Evolutionary conservation across 2,113 vertebrate genomes (phyloP).

Genomic region (Labeo rohita): DNA sequence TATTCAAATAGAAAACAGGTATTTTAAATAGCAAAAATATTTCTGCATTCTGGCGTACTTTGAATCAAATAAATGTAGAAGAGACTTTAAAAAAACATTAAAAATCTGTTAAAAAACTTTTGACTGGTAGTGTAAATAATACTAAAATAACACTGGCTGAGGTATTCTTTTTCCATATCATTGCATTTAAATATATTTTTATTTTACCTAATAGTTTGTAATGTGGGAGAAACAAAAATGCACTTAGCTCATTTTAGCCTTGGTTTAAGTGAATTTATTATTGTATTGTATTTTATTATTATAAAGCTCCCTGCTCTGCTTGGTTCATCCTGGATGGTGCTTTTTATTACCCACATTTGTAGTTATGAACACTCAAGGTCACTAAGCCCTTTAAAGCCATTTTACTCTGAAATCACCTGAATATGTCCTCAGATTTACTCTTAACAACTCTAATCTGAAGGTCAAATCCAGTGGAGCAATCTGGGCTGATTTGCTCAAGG

Average conservation of each 20-base stretch:
- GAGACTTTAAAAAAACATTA: too few relatives aligned
- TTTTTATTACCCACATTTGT: not conserved
- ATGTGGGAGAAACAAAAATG: not conserved
- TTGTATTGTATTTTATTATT: too few relatives aligned
- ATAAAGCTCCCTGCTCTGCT: not conserved
- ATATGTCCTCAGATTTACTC: not conserved
- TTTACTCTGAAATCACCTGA: not conserved
- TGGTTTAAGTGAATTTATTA: not conserved
- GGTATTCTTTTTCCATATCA: not conserved
- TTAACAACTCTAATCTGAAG: not conserved
- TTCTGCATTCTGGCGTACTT: too few relatives aligned
- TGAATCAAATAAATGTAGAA: too few relatives aligned
- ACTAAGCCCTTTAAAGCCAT: not conserved
- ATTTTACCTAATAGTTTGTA: not conserved
- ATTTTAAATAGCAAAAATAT: too few relatives aligned
- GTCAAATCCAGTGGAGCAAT: not conserved
- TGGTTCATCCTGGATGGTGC: not conserved
- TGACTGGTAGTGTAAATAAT: not conserved
- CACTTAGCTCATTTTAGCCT: not conserved
- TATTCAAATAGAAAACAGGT: too few relatives aligned
- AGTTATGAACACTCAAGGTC: conserved; percentile 3
- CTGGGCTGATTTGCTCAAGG: not conserved
- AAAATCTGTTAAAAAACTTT: too few relatives aligned
- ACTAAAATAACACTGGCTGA: not conserved
- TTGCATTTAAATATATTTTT: not conserved